Conservation (phyloP, 2,888 invertebrate species). For the Fragum whitleyi region DNA sequence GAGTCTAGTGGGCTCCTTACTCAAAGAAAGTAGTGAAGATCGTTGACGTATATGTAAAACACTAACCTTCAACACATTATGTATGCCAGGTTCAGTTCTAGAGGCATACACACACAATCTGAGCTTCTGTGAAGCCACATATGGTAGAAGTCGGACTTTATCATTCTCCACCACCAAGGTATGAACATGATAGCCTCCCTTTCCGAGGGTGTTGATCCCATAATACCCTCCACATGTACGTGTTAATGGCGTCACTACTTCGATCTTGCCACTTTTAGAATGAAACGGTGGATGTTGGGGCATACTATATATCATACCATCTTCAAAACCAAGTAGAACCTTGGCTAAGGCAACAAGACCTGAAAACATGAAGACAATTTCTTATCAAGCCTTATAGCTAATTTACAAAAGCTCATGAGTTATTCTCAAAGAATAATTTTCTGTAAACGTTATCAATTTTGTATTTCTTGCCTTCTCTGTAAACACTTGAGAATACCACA, state of each 20-base stretch:
- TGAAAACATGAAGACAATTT: conserved; percentile 58
- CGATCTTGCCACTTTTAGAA: conserved; percentile 10
- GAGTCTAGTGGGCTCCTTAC: no score
- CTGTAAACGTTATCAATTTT: no score
- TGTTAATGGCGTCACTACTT: conserved; percentile 92
- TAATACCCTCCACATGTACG: conserved; percentile 96
- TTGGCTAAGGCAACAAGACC: conserved; percentile 96
- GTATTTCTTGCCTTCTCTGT: no score
- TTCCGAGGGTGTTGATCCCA: conserved; percentile 98
- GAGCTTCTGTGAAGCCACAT: conserved; percentile 86
- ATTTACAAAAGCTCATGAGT: no score
- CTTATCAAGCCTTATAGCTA: no score
- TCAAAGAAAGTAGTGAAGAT: no score
- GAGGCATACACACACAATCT: conserved; percentile 93
- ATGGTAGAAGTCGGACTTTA: conserved; percentile 59
- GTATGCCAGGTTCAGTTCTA: conserved; percentile 92
- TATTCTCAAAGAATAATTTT: no score
- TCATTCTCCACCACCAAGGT: conserved; percentile 86
- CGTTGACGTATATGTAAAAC: no score
- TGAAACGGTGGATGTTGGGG: conserved; percentile 87
- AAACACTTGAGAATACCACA: no score
- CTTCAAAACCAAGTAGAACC: conserved; percentile 96
- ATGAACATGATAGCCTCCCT: conserved; percentile 90
- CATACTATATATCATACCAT: conserved; percentile 94
- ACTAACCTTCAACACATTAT: conserved; percentile 87